Base-by-base conservation (phyloP, 1,140 invertebrate genomes). In the Mylabris phalerata region DNA sequence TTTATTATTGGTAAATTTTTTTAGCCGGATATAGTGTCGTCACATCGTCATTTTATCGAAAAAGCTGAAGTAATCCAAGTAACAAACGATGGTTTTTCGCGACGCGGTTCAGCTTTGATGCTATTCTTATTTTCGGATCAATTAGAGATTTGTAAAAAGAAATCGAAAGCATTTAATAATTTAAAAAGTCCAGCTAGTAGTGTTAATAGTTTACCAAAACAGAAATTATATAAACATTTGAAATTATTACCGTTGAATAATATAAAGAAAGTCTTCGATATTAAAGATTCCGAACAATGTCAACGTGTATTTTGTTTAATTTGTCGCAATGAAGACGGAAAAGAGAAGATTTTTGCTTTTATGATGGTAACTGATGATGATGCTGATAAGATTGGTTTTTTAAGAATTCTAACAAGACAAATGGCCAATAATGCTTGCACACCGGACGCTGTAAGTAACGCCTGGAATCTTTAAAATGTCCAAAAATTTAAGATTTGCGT, bases 41-140 rank as follows among this genome's bases (percentile, higher is more conserved):
- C 93, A 11, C 93, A 96, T 77, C 81, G 95, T 54, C 87, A 81
- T 62, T 95, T 96, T 69, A 84, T 96, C 32, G 82, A 84, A 9
- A 88, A 88, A 66, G 89, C 90, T 57, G 93, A 98, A 71, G 92
- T 95, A 4, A 86, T 89, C 48, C 92, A 97, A 74, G 74, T 97
- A 13, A 89, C 66, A 4, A 64, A 88, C 48, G 92, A 95, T 68
- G 84, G 84, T 39, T 75, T 96, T 32, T 63, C 88, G 63, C 89
- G 91, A 6, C 85, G 92, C 64, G 92, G 93, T 25, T 90, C 94
- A 70, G 85, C 86, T 62, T 78, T 98, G 10, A 85, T 93, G 40
- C 73, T 98, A 32, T 96, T 95, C 74, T 78, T 98, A 1, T 98
- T 98, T 73, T 92, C 90, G 26, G 95, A 98, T 77, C 89, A 90